Conservation (phyloP, 2,888 invertebrate genomes). For the Acleris emargana region DNA sequence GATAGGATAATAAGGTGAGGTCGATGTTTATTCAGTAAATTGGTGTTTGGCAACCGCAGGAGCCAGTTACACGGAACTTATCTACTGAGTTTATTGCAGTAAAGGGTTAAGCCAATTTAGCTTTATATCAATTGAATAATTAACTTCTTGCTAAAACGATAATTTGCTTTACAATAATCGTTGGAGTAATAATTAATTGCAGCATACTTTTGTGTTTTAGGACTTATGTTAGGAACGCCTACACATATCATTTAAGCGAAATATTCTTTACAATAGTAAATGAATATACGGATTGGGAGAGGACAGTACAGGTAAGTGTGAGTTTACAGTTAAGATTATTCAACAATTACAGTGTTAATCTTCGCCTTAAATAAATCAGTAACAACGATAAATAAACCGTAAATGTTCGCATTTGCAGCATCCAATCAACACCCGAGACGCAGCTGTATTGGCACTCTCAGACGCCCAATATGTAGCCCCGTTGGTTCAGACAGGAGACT, state of each 20-base stretch:
- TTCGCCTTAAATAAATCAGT: background rate
- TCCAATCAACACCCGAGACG: slow-evolving; percentile 94
- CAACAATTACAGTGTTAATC: background rate
- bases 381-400: background rate
- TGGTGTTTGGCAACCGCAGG: slow-evolving; percentile 62
- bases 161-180: no score
- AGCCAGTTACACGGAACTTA: slow-evolving; percentile 33
- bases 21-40: slow-evolving; percentile 75
- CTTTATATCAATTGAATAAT: no score
- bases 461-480: slow-evolving; percentile 98
- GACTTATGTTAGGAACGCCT: slow-evolving; percentile 97
- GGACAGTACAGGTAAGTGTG: slow-evolving; percentile 86
- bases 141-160: no score
- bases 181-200: no score
- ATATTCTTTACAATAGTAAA: slow-evolving; percentile 98
- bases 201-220: slow-evolving; percentile 63
- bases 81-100: slow-evolving; percentile 4
- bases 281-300: slow-evolving; percentile 99
- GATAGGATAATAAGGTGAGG: slow-evolving; percentile 90
- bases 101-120: no score
- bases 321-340: background rate
- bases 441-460: slow-evolving; percentile 96
- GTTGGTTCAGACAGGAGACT: slow-evolving; percentile 92
- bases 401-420: slow-evolving; percentile 76
- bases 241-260: slow-evolving; percentile 98